Base-by-base conservation (phyloP, 92 coral and sea anemone genomes). In the Actinostola sp. region DNA sequence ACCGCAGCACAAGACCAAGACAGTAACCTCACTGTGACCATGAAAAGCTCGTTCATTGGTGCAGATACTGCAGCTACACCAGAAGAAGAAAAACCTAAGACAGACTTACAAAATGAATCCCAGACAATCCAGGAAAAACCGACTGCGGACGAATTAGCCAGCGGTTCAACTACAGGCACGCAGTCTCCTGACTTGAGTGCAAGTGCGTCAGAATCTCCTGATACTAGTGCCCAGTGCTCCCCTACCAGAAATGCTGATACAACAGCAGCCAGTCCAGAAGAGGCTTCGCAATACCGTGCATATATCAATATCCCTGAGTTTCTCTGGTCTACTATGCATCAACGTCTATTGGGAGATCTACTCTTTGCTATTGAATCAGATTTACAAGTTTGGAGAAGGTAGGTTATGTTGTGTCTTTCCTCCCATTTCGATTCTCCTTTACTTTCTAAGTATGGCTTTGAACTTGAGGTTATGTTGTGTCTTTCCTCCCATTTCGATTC, bases 361-460 rank as follows among this genome's bases (percentile, higher is more conserved):
- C 87, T 95, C 63, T 95, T 95, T 63, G 96, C 99, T 21, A 75
- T 95, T 25, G 99, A 95, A 86, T 78, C 99, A 36, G 99, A 95
- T 65, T 75, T 95, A 31, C 99, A 95, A 69, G 99, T 95, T 20
- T 95, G 99, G 99, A 75, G 96, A 78, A 95, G 99, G 99, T 91
- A 3, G 61, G 89, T 5, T 11, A 45, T 62, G 21, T 13, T 31
- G 28, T 20, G 32, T 41, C 28, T 44, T 27, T 26, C 27, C n/a
- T n/a, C n/a, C n/a, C n/a, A n/a, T n/a, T n/a, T n/a, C n/a, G n/a
- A n/a, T n/a, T n/a, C n/a, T n/a, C n/a, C n/a, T n/a, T n/a, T n/a
- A n/a, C n/a, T n/a, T n/a, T n/a, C n/a, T n/a, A n/a, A n/a, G n/a
- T n/a, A n/a, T n/a, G n/a, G n/a, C n/a, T n/a, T n/a, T n/a, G n/a